These are phyloP conservation scores for Nycticryphes semicollaris DNA, from an alignment of 2,113 vertebrate species.

Conservation along the genomic window DNA sequence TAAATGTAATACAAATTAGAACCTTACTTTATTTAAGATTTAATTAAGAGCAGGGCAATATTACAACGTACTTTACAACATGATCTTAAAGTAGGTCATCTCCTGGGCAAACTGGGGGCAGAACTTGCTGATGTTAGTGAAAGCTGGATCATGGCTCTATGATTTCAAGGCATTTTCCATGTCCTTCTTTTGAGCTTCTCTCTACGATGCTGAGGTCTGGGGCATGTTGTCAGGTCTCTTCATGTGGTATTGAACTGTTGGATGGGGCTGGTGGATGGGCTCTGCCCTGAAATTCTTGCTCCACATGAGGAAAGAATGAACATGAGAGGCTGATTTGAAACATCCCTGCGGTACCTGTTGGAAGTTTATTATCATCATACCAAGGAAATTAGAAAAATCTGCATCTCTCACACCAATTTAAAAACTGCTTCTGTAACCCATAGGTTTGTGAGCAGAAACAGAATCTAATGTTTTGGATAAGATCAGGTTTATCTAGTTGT, in stretches of 20 bases:
- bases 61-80: not conserved
- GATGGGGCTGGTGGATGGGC: fast-evolving
- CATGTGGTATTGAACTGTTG: no score
- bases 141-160: not conserved
- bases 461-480: not conserved
- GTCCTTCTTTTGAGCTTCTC: not conserved
- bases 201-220: fast-evolving
- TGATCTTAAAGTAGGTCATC: fast-evolving
- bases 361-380: not conserved
- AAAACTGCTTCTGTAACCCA: not conserved
- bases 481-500: not conserved
- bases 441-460: fast-evolving
- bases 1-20: not conserved
- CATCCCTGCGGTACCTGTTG: not conserved
- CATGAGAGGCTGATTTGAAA: not conserved
- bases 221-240: not conserved
- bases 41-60: not conserved
- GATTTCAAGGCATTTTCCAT: not conserved
- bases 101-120: no score
- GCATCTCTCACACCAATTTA: not conserved
- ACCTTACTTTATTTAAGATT: no score
- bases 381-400: not conserved
- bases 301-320: fast-evolving
- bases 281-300: not conserved
- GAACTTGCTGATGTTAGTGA: not conserved